Evolutionary conservation across 1,140 invertebrate genomes (phyloP), one percentile per base, ranked within the genome.

Genomic region (Oppia nitens): DNA sequence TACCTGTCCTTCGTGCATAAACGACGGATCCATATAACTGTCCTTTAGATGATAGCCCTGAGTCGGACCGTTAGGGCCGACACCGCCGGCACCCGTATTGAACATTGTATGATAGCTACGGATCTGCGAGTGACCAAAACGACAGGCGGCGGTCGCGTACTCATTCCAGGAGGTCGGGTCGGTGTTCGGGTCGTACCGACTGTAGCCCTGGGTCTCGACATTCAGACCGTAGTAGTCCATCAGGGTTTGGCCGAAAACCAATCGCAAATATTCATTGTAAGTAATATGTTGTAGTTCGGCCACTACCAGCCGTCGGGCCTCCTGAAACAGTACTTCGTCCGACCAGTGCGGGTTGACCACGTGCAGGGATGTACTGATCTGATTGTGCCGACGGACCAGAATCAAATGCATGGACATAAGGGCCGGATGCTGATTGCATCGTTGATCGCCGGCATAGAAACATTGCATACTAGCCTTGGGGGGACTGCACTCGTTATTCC

Each of bases 111-210:
- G 63, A 50, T 50, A 59, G 24, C 17, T 45, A 17, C 14, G 51
- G 24, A 97, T 76, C 24, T 97, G 70, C 0, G 89, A 91, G 70
- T 97, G 93, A 0, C 94, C 94, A 69, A 97, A 94, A 57, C 89
- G 77, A 72, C 83, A 93, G 0, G 88, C 81, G 32, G 79, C 80
- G 2, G 79, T 72, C 2, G 77, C 74, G 67, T 83, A 82, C 53
- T 76, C 78, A 67, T 83, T 83, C 9, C 73, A 78, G 21, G 80
- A 74, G 24, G 73, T 76, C 12, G 79, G 72, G 67, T 82, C 76
- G 23, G 81, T 68, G 29, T 72, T 65, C 4, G 68, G 65, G 64
- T 81, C 74, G 65, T 82, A 83, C 49, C 64, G 55, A 59, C 55
- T 65, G 49, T 64, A 63, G 12, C 60, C 62, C 17, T 48, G 21